Evolutionary conservation across 1,140 invertebrate genomes (phyloP).

Genomic region (Macrobrachium rosenbergii): DNA sequence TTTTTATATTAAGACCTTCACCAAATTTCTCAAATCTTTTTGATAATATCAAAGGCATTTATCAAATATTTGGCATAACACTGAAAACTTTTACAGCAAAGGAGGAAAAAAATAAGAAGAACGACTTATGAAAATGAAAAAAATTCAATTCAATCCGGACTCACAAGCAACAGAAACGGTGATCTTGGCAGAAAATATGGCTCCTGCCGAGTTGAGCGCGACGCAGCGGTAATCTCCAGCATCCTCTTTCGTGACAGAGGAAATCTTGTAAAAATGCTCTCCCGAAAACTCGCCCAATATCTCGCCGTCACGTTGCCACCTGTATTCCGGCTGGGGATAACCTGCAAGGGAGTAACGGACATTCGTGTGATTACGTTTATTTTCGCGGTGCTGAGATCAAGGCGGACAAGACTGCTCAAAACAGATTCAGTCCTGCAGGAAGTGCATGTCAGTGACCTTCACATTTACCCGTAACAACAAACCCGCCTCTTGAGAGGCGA

Average conservation of each 20-base stretch:
- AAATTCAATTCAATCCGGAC: conserved; percentile 71
- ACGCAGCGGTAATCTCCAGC: conserved; percentile 92
- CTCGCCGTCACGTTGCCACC: conserved; percentile 87
- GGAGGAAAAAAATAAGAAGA: background rate
- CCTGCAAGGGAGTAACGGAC: conserved; percentile 74
- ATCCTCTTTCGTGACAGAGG: conserved; percentile 82
- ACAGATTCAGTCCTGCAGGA: conserved; percentile 6
- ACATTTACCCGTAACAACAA: too few species aligned
- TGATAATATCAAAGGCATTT: too few species aligned
- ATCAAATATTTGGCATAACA: too few species aligned
- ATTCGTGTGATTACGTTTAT: background rate
- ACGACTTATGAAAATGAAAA: conserved; percentile 1
- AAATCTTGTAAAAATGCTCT: conserved; percentile 85
- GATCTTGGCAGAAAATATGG: conserved; percentile 90
- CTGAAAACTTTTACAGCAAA: too few species aligned
- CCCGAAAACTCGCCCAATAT: conserved; percentile 67
- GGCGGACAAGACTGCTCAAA: background rate
- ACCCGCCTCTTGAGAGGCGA: too few species aligned
- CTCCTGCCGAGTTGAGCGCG: conserved; percentile 89
- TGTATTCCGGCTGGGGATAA: conserved; percentile 87
- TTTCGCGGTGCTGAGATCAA: background rate
- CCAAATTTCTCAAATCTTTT: too few species aligned
- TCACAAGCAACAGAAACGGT: conserved; percentile 91
- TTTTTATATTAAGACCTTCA: too few species aligned
- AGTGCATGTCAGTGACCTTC: background rate